These are phyloP conservation scores for Apomyelois bistriatella DNA, from an alignment of 2,888 invertebrate species.

Conservation along the genomic window DNA sequence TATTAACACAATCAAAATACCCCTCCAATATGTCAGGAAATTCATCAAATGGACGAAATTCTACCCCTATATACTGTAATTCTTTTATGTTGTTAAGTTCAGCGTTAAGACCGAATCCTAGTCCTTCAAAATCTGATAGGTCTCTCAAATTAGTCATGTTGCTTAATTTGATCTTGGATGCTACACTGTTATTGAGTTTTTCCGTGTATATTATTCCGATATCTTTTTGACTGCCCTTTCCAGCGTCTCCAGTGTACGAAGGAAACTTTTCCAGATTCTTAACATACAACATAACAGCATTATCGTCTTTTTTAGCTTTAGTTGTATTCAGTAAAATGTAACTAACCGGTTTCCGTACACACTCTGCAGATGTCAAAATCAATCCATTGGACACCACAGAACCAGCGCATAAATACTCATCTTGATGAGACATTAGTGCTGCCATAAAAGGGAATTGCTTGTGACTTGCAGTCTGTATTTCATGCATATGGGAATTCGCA, in stretches of 20 bases:
- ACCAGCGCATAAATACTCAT: conserved; percentile 64
- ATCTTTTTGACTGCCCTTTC: conserved; percentile 43
- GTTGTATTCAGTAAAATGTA: conserved; percentile 59
- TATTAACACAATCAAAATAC: conserved; percentile 64
- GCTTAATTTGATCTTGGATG: conserved; percentile 53
- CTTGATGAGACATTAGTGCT: conserved; percentile 59
- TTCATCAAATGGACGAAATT: conserved; percentile 37
- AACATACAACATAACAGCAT: conserved; percentile 43
- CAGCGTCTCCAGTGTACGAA: conserved; percentile 37
- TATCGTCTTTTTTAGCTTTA: conserved; percentile 47
- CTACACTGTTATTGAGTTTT: conserved; percentile 52
- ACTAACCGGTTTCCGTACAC: conserved; percentile 43
- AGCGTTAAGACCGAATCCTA: conserved; percentile 65
- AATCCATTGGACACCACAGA: conserved; percentile 57
- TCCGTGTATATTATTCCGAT: conserved; percentile 61
- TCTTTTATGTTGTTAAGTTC: conserved; percentile 48
- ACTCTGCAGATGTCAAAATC: conserved; percentile 58
- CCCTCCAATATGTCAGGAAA: conserved; percentile 31
- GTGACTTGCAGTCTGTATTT: conserved; percentile 44
- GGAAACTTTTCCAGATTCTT: conserved; percentile 61
- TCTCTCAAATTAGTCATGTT: conserved; percentile 54
- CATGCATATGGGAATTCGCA: conserved; percentile 56
- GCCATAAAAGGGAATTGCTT: conserved; percentile 65
- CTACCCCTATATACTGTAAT: conserved; percentile 60
- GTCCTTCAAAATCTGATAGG: conserved; percentile 33